Conservation (phyloP, 2,113 vertebrate genomes). For the Odobenus rosmarus region DNA sequence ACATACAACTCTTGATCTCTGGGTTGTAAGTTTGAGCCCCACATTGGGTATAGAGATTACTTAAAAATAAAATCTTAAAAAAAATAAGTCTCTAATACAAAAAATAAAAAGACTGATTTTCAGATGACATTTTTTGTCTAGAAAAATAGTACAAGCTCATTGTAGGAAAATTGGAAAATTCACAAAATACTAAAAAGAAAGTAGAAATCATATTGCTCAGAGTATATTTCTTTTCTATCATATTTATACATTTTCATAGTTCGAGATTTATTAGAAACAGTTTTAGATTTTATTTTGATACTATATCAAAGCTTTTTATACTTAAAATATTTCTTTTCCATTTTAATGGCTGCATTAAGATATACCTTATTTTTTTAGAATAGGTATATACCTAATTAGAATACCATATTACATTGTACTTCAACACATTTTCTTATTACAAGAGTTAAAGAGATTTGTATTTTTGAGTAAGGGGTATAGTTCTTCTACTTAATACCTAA, state of each 20-base stretch:
- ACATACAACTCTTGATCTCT: not conserved
- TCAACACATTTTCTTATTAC: not conserved
- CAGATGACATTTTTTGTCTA: not conserved
- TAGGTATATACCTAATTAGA: not conserved
- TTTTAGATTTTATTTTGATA: conserved; percentile 8
- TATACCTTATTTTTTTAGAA: not conserved
- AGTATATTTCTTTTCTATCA: not conserved
- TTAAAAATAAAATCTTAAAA: not conserved
- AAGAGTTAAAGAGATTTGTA: not conserved
- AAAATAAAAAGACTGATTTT: not conserved
- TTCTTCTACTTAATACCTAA: not conserved
- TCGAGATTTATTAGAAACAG: not conserved
- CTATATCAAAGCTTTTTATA: not conserved
- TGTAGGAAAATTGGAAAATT: not conserved
- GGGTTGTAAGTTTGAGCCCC: not conserved
- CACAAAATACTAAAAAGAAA: not conserved
- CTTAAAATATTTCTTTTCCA: conserved; percentile 27
- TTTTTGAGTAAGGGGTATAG: not conserved
- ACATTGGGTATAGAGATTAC: not conserved
- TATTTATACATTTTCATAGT: conserved; percentile 37
- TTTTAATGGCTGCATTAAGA: not conserved
- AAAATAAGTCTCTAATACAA: not conserved
- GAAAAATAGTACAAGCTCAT: conserved; percentile 14
- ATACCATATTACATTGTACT: not conserved
- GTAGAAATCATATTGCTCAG: not conserved